Percentiles rank a stretch among this genome's conserved stretches.
These are phyloP conservation scores for Tretioscincus oriximinensis DNA, from an alignment of 2,113 vertebrate genomes.

Conservation along the genomic window DNA sequence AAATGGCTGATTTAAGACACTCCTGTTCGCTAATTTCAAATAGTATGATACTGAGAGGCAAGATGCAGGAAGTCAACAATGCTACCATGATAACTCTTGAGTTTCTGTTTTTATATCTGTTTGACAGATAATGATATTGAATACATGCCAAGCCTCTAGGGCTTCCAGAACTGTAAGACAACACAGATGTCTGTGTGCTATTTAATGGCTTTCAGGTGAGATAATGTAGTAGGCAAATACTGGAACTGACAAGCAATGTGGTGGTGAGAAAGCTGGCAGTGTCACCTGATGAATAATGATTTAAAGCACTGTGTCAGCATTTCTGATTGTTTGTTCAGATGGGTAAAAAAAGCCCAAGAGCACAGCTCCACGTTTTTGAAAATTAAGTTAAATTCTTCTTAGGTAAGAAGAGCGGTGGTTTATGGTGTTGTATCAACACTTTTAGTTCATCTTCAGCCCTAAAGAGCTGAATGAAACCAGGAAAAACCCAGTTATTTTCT, in stretches of 20 bases:
- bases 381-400: rapidly evolving
- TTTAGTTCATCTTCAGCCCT: too few relatives aligned
- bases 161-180: background rate
- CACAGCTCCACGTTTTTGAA: background rate
- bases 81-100: background rate
- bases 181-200: constrained; percentile 34
- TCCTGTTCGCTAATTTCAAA: background rate
- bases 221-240: constrained; percentile 25
- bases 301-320: background rate
- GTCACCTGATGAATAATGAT: background rate
- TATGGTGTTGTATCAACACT: too few relatives aligned
- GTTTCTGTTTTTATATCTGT: constrained; percentile 17
- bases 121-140: constrained; percentile 37
- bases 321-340: rapidly evolving
- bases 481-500: too few relatives aligned
- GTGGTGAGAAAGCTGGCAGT: constrained; percentile 1
- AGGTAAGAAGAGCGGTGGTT: background rate
- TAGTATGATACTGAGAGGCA: background rate
- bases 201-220: constrained; percentile 53
- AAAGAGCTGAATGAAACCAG: too few relatives aligned
- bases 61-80: background rate
- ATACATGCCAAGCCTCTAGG: constrained; percentile 41
- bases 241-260: constrained; percentile 9
- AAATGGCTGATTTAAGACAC: constrained; percentile 24
- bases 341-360: background rate